phyloP scores from a whole-genome alignment of 2,888 invertebrate genomes.

The Lamproptera curius region DNA sequence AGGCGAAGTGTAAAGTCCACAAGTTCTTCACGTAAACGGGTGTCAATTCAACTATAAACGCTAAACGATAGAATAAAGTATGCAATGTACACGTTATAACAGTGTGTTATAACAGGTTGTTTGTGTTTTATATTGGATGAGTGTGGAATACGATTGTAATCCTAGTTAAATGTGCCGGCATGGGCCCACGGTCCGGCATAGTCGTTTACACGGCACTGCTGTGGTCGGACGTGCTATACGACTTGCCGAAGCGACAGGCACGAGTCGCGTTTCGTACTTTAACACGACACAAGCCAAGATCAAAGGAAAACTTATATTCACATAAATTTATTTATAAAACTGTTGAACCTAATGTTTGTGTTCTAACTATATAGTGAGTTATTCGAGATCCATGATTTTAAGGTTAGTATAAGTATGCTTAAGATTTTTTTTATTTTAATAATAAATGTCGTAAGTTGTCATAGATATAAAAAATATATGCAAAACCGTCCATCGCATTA shows the following conservation, averaged over 20 bases:
- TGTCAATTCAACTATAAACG: no score
- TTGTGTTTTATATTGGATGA: no score
- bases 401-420: constrained; percentile 50
- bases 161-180: constrained; percentile 41
- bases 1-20: constrained; percentile 7
- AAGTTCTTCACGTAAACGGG: no score
- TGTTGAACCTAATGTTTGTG: no score
- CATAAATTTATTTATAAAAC: no score
- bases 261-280: constrained; percentile 37
- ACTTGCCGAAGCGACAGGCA: constrained; percentile 38
- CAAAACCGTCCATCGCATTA: no score
- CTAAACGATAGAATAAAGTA: no score
- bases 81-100: no score
- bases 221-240: constrained; percentile 50
- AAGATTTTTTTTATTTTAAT: constrained; percentile 4
- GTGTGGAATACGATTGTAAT: constrained; percentile 43
- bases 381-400: constrained; percentile 45
- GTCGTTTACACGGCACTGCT: constrained; percentile 55
- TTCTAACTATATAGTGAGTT: constrained; percentile 45
- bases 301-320: constrained; percentile 19
- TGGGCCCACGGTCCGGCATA: constrained; percentile 40
- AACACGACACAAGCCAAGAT: constrained; percentile 19
- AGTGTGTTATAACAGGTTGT: constrained; percentile 13
- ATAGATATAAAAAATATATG: no score
- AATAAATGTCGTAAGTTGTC: constrained; percentile 10